Percentiles rank a stretch among this genome's conserved stretches.
Evolutionary conservation across 2,888 invertebrate genomes (phyloP).

Genomic region (Stramonita haemastoma): DNA sequence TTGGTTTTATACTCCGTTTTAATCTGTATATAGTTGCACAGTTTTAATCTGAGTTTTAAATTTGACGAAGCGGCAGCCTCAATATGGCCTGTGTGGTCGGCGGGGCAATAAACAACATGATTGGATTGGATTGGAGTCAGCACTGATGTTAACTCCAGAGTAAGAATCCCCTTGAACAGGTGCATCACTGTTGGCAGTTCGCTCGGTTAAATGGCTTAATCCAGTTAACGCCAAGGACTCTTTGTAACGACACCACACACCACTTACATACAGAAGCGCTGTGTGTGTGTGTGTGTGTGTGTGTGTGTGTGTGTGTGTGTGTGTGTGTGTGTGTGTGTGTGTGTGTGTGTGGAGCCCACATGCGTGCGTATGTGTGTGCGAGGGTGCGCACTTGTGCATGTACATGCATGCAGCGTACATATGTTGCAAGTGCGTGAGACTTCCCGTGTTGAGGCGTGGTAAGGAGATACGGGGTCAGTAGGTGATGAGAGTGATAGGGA

Average conservation of each 20-base stretch:
- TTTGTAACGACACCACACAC: too few relatives aligned
- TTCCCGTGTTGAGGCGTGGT: not conserved
- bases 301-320: not conserved
- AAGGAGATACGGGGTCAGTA: not conserved
- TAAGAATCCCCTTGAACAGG: not conserved
- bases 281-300: constrained; percentile 11
- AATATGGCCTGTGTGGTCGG: too few relatives aligned
- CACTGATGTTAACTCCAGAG: not conserved
- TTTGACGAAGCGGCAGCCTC: too few relatives aligned
- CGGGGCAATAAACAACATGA: too few relatives aligned
- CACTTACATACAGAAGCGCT: not conserved
- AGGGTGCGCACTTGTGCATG: not conserved
- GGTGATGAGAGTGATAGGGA: too few relatives aligned
- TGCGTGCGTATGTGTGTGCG: not conserved
- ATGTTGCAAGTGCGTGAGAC: not conserved
- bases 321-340: constrained; percentile 1
- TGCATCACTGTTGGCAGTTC: not conserved
- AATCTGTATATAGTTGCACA: too few relatives aligned
- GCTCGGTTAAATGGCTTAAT: too few relatives aligned
- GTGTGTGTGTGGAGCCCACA: not conserved
- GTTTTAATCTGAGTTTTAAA: too few relatives aligned
- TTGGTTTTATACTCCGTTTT: too few relatives aligned
- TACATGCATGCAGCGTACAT: not conserved
- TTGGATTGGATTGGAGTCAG: not conserved
- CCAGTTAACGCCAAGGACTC: too few relatives aligned